Conservation (phyloP, 2,113 vertebrate genomes). For the Corythoichthys intestinalis region DNA sequence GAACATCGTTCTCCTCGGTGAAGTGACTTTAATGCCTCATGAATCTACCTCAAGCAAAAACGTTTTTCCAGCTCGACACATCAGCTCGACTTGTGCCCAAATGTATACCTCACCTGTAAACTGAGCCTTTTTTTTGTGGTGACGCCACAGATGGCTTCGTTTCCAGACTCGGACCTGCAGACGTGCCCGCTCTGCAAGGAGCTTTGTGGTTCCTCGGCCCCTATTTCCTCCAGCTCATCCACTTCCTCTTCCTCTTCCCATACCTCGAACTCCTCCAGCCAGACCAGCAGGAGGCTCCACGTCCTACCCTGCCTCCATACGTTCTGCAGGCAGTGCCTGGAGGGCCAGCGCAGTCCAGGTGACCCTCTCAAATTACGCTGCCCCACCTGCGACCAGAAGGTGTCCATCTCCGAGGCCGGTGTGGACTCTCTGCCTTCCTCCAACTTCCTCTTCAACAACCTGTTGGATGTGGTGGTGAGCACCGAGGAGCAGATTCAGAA, state of each 20-base stretch:
- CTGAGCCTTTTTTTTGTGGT: slow-evolving; percentile 35
- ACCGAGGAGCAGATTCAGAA: slow-evolving; percentile 76
- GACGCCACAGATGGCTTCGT: slow-evolving; percentile 83
- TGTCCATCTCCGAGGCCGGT: slow-evolving; percentile 84
- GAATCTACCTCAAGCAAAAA: slow-evolving; percentile 60
- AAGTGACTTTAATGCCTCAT: slow-evolving; percentile 39
- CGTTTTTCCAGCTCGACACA: slow-evolving; percentile 16
- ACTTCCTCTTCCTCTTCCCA: slow-evolving; percentile 87
- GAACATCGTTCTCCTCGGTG: slow-evolving; percentile 23
- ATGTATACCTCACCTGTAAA: slow-evolving; percentile 51
- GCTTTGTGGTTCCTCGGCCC: slow-evolving; percentile 86
- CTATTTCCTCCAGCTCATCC: slow-evolving; percentile 84
- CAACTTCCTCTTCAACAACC: slow-evolving; percentile 89
- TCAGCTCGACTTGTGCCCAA: slow-evolving; percentile 30
- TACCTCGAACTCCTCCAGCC: slow-evolving; percentile 70
- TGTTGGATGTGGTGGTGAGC: slow-evolving; percentile 87
- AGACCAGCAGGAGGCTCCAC: slow-evolving; percentile 77
- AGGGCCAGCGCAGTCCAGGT: slow-evolving; percentile 80
- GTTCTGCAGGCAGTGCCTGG: slow-evolving; percentile 90
- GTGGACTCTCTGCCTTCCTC: slow-evolving; percentile 89
- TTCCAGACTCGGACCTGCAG: slow-evolving; percentile 88
- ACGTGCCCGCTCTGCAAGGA: slow-evolving; percentile 89
- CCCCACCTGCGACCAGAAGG: slow-evolving; percentile 89
- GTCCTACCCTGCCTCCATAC: slow-evolving; percentile 89
- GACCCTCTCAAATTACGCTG: slow-evolving; percentile 85